Conservation (phyloP, 1,140 invertebrate species). For the Solen grandis region DNA sequence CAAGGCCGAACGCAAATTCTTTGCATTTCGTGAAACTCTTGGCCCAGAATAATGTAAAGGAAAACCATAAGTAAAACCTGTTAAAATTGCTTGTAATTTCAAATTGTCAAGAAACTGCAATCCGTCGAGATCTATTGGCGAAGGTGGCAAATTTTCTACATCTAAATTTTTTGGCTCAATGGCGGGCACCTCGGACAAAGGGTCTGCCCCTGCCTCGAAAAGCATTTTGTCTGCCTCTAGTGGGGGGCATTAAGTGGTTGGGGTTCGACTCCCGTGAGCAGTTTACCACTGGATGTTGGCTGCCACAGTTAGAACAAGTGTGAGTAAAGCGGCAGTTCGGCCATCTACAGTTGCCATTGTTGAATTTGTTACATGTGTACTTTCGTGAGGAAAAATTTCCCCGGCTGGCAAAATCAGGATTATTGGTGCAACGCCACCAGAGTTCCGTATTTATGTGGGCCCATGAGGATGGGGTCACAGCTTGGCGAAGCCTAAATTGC, state of each 20-base stretch:
- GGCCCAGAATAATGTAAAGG: conserved; percentile 28
- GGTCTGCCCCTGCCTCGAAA: too few relatives aligned
- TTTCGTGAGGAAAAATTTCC: too few relatives aligned
- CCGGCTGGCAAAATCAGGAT: too few relatives aligned
- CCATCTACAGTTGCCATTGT: conserved; percentile 1
- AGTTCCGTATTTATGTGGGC: too few relatives aligned
- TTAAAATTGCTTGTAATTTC: not conserved
- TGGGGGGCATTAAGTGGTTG: too few relatives aligned
- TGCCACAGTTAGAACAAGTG: not conserved
- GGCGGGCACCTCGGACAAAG: not conserved
- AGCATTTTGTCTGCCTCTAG: too few relatives aligned
- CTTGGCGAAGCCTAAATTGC: conserved; percentile 19
- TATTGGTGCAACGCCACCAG: conserved; percentile 37
- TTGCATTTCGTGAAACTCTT: not conserved
- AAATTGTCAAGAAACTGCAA: not conserved
- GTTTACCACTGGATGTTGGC: not conserved
- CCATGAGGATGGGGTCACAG: conserved; percentile 2
- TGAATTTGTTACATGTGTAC: conserved; percentile 27
- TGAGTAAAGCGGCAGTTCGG: conserved; percentile 8
- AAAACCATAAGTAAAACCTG: conserved; percentile 38
- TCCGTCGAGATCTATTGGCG: not conserved
- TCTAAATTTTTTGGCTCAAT: not conserved
- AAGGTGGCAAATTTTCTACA: not conserved
- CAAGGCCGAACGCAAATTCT: conserved; percentile 18
- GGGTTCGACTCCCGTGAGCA: not conserved